Evolutionary conservation across 2,888 invertebrate genomes (phyloP).

Genomic region (Prosopocoilus inquinatus): DNA sequence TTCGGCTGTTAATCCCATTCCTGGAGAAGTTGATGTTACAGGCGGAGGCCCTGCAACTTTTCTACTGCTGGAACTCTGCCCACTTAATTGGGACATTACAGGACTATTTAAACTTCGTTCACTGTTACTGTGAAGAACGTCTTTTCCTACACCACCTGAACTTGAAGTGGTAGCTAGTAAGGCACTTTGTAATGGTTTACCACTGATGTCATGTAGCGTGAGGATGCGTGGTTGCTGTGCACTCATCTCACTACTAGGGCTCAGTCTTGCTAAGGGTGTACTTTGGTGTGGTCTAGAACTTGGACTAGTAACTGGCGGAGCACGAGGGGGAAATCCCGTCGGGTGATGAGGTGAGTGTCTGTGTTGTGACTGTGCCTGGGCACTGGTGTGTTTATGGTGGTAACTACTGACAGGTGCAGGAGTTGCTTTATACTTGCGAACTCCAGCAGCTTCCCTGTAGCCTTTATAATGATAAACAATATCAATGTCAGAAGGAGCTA

Average conservation of each 20-base stretch:
- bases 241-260: conserved; percentile 89
- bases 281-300: conserved; percentile 78
- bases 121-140: conserved; percentile 86
- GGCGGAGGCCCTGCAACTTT: conserved; percentile 70
- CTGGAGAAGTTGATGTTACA: conserved; percentile 66
- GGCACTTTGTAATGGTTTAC: conserved; percentile 87
- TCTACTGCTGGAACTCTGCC: conserved; percentile 79
- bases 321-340: conserved; percentile 71
- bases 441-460: conserved; percentile 79
- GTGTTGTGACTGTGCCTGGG: conserved; percentile 66
- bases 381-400: conserved; percentile 72
- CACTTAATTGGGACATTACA: conserved; percentile 88
- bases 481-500: conserved; percentile 96
- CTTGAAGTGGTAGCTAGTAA: conserved; percentile 85
- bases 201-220: conserved; percentile 91
- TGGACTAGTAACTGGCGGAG: conserved; percentile 69
- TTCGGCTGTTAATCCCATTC: conserved; percentile 86
- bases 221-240: conserved; percentile 88
- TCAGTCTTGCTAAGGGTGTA: conserved; percentile 84
- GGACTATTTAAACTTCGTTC: conserved; percentile 90
- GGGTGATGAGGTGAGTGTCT: conserved; percentile 77
- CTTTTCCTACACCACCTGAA: conserved; percentile 84
- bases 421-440: conserved; percentile 84
- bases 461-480: conserved; percentile 96
- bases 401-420: conserved; percentile 78